These are phyloP conservation scores for Aphelocoma californica DNA, from an alignment of 2,797 vertebrate species.

Conservation along the genomic window DNA sequence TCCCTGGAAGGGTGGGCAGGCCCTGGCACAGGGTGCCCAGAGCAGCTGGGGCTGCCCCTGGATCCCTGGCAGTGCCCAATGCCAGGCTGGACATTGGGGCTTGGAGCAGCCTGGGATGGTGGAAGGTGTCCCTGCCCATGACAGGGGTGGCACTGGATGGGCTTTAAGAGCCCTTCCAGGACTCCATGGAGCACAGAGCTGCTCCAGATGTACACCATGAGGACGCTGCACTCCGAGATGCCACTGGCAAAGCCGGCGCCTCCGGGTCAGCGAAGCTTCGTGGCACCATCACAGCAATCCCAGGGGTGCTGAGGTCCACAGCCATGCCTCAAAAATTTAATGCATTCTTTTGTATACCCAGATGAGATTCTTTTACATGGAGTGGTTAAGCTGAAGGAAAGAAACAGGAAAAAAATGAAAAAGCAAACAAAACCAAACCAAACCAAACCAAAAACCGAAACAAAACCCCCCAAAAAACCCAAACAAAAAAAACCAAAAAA, in stretches of 20 bases:
- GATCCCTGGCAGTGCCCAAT: rapidly evolving
- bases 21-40: background rate
- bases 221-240: rapidly evolving
- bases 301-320: background rate
- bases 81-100: rapidly evolving
- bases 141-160: background rate
- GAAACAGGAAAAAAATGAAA: background rate
- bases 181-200: rapidly evolving
- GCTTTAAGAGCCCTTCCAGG: background rate
- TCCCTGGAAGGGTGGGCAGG: background rate
- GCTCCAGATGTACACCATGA: rapidly evolving
- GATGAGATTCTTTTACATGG: background rate
- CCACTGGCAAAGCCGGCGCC: rapidly evolving
- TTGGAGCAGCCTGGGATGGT: background rate
- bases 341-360: background rate
- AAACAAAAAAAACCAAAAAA: too few species aligned
- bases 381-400: constrained; percentile 1
- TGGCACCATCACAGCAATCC: background rate
- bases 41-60: background rate
- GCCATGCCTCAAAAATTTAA: background rate
- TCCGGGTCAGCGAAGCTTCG: rapidly evolving
- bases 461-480: too few species aligned
- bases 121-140: too few species aligned
- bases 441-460: too few species aligned
- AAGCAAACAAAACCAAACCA: background rate